Conservation (phyloP, 1,140 invertebrate species). For the Frieseomelitta varia region DNA sequence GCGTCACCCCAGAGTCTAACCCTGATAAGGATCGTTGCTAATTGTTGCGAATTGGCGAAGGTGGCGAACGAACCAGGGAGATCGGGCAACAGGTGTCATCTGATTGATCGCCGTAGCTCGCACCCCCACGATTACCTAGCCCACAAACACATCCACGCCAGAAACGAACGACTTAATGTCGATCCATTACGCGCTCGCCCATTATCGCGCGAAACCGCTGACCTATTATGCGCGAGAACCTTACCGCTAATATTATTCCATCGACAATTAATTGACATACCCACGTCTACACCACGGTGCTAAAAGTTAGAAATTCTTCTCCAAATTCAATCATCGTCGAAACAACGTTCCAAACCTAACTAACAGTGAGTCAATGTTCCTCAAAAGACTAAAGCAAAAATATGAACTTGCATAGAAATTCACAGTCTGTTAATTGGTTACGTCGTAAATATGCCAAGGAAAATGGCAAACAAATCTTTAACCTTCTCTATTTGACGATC, state of each 20-base stretch:
- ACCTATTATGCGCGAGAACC: slow-evolving; percentile 35
- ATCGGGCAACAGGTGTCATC: slow-evolving; percentile 82
- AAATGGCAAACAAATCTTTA: too few relatives aligned
- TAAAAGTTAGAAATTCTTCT: too few relatives aligned
- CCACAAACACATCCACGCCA: slow-evolving; percentile 78
- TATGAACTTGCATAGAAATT: too few relatives aligned
- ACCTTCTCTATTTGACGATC: too few relatives aligned
- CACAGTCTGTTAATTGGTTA: too few relatives aligned
- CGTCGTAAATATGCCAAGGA: too few relatives aligned
- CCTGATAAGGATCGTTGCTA: slow-evolving; percentile 80
- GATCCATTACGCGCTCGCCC: slow-evolving; percentile 67
- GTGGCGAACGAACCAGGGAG: slow-evolving; percentile 77
- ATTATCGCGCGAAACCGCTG: slow-evolving; percentile 49
- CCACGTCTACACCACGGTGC: neutral
- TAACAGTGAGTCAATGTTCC: too few relatives aligned
- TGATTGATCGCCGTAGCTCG: slow-evolving; percentile 80
- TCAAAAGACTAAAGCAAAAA: too few relatives aligned
- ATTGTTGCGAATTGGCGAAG: slow-evolving; percentile 81
- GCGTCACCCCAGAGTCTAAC: slow-evolving; percentile 62
- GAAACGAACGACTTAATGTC: slow-evolving; percentile 76
- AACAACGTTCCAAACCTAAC: too few relatives aligned
- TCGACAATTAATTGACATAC: neutral
- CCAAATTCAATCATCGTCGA: too few relatives aligned
- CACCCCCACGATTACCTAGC: slow-evolving; percentile 78
- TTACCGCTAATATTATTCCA: neutral